These are phyloP conservation scores for Bombus cullumanus DNA, from an alignment of 1,140 invertebrate species.

Conservation along the genomic window DNA sequence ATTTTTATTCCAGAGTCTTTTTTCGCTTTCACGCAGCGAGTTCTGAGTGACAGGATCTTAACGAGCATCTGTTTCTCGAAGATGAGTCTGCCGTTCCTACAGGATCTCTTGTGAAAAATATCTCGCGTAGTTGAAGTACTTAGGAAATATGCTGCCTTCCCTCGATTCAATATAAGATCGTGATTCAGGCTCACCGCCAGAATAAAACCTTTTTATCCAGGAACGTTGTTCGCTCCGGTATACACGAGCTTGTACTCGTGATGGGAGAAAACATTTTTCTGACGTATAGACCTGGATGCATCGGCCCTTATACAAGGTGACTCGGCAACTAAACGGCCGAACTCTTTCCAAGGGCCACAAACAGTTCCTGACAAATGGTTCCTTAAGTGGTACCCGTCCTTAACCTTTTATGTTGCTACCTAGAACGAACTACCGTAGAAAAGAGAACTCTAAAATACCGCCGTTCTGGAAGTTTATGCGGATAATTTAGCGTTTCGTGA, in stretches of 20 bases:
- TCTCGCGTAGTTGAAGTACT: constrained; percentile 21
- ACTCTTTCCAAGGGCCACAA: constrained; percentile 54
- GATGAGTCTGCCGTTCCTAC: constrained; percentile 48
- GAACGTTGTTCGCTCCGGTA: background rate
- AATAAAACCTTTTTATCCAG: constrained; percentile 2
- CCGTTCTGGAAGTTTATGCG: constrained; percentile 1
- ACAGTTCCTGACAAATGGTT: constrained; percentile 70
- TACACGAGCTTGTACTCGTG: constrained; percentile 18
- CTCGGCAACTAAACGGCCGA: constrained; percentile 50
- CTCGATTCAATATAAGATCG: constrained; percentile 55
- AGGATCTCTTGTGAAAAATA: constrained; percentile 49
- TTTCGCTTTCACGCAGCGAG: constrained; percentile 35
- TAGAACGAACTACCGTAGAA: constrained; percentile 37
- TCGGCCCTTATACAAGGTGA: constrained; percentile 60
- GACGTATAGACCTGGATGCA: constrained; percentile 33
- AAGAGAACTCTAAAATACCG: constrained; percentile 31
- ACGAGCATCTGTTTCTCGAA: constrained; percentile 74
- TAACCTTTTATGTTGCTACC: constrained; percentile 36
- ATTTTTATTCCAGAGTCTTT: constrained; percentile 56
- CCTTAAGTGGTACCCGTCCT: constrained; percentile 53
- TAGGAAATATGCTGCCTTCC: background rate
- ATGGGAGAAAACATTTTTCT: constrained; percentile 54
- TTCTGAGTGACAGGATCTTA: constrained; percentile 77
- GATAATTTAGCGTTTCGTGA: constrained; percentile 23
- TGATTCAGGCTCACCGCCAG: constrained; percentile 44